These are phyloP conservation scores for Collichthys lucidus DNA, from an alignment of 2,113 vertebrate genomes.

Conservation along the genomic window DNA sequence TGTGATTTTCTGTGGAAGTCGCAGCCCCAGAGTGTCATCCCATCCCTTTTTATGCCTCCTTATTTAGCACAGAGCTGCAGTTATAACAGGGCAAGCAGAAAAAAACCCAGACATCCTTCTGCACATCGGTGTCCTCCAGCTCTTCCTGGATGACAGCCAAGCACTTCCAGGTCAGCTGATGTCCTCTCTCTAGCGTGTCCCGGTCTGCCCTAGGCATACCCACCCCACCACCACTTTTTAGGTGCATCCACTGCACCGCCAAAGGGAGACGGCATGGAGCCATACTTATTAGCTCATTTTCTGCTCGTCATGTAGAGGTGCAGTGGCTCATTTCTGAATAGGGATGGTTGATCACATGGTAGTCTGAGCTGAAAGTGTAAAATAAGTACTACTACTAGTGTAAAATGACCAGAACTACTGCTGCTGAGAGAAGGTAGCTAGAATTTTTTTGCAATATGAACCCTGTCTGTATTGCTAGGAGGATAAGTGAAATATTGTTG, in stretches of 20 bases:
- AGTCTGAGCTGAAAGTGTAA: constrained; percentile 1
- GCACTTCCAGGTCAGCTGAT: constrained; percentile 59
- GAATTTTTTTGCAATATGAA: neutral
- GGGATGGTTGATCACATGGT: constrained; percentile 8
- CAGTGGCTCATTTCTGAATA: constrained; percentile 12
- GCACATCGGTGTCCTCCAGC: constrained; percentile 35
- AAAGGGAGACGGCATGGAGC: constrained; percentile 21
- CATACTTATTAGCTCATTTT: constrained; percentile 38
- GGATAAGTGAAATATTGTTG: neutral
- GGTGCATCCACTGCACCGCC: constrained; percentile 7
- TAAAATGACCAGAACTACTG: neutral
- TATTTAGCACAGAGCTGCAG: constrained; percentile 28
- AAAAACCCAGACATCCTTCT: constrained; percentile 33
- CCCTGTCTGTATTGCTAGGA: neutral
- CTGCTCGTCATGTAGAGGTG: constrained; percentile 24
- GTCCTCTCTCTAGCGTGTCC: constrained; percentile 36
- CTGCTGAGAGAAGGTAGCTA: neutral
- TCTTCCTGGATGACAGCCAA: constrained; percentile 50
- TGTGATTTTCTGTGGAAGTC: constrained; percentile 8
- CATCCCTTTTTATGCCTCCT: constrained; percentile 10
- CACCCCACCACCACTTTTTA: neutral
- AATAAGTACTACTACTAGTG: constrained; percentile 1
- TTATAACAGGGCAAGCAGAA: neutral
- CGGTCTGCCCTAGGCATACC: constrained; percentile 13
- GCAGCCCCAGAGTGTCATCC: neutral